Conservation (phyloP, 2,113 vertebrate species). For the Campylomormyrus tamandua region DNA sequence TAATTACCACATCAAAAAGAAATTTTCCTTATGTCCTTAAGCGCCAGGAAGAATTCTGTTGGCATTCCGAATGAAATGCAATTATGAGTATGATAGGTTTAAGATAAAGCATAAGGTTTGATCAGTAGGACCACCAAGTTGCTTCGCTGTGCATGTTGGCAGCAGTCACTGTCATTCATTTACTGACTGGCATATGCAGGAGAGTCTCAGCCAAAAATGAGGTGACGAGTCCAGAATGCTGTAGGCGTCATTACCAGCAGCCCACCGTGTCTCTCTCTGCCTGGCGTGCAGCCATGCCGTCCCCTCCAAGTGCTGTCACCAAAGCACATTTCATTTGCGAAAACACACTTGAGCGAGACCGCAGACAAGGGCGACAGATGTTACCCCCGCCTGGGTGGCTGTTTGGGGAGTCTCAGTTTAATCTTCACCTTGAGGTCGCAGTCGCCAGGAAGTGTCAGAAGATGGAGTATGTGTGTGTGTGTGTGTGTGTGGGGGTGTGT, state of each 20-base stretch:
- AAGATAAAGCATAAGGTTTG: slow-evolving; percentile 11
- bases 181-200: slow-evolving; percentile 29
- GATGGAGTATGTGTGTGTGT: neutral
- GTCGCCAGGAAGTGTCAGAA: slow-evolving; percentile 29
- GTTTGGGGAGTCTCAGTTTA: slow-evolving; percentile 52
- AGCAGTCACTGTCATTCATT: slow-evolving; percentile 32
- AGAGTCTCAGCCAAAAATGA: slow-evolving; percentile 15
- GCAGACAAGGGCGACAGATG: slow-evolving; percentile 13
- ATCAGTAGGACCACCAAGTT: slow-evolving; percentile 24
- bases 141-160: slow-evolving; percentile 25
- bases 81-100: neutral
- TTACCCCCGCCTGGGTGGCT: slow-evolving; percentile 25
- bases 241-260: neutral
- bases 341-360: neutral
- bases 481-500: neutral
- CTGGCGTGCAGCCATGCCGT: neutral
- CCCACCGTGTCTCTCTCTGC: slow-evolving; percentile 23
- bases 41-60: neutral
- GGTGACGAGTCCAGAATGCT: neutral
- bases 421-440: slow-evolving; percentile 57
- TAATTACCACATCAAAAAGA: neutral
- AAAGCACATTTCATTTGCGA: neutral
- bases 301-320: neutral
- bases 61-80: neutral
- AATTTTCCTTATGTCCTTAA: neutral